A percentile compares a stretch with the other conserved stretches of the same genome.
Evolutionary conservation across 2,888 invertebrate species (phyloP).

Genomic region (Megastigmus dorsalis): DNA sequence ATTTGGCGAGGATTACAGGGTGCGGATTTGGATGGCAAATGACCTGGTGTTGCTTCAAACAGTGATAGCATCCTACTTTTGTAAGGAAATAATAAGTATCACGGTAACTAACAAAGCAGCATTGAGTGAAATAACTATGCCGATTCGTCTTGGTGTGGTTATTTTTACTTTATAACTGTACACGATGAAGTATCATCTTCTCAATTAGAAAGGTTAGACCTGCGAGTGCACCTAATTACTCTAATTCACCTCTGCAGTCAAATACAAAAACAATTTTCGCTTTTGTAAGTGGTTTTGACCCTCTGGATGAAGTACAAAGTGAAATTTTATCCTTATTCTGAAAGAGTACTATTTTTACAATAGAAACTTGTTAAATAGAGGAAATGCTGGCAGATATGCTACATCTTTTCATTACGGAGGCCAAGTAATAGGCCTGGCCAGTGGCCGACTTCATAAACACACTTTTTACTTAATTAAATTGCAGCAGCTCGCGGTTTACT

Average conservation of each 20-base stretch:
- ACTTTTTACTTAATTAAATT: conserved; percentile 15
- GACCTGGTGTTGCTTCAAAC: not conserved
- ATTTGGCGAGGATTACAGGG: no score
- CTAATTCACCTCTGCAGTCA: not conserved
- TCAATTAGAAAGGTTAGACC: no score
- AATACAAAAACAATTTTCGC: not conserved
- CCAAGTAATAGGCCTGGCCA: not conserved
- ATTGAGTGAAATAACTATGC: not conserved
- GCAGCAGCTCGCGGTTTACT: not conserved
- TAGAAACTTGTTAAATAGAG: not conserved
- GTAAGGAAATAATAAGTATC: no score
- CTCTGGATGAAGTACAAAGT: not conserved
- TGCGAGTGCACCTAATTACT: not conserved
- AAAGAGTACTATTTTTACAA: not conserved
- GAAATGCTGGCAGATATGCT: not conserved
- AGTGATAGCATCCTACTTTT: not conserved
- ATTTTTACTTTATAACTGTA: not conserved
- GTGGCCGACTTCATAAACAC: conserved; percentile 18
- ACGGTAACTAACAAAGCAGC: no score
- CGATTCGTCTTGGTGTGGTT: no score
- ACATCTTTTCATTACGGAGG: conserved; percentile 12
- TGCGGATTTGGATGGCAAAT: no score
- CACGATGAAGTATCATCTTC: no score
- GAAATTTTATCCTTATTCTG: not conserved
- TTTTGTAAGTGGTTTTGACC: not conserved